Base-by-base conservation (phyloP, 2,797 vertebrate genomes). In the Limnodromus scolopaceus region DNA sequence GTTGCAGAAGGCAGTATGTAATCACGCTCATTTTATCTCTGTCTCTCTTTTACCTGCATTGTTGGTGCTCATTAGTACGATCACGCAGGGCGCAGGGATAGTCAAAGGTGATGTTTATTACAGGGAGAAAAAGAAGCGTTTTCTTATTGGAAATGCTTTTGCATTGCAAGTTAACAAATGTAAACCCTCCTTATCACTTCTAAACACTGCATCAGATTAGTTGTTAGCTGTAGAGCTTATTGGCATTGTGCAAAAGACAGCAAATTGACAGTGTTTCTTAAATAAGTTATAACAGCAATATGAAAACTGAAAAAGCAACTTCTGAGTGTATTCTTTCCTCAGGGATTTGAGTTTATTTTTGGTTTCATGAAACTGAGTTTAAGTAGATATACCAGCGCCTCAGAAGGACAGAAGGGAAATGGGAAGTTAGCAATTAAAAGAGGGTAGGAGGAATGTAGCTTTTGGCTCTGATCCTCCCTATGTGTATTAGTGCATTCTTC, bases 121-220 rank as follows among this genome's bases (percentile, higher is more conserved):
- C 30, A n/a, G 48, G 76, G 14, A 76, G 53, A 58, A 84, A 83
- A 94, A 81, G 41, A 36, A 61, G 2, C 10, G 25, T 69, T 93
- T 92, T 87, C 60, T 55, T 53, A 14, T 17, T 89, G 64, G 63
- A 51, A 94, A 85, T 48, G 64, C 9, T 85, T 93, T 92, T 74
- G 20, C 69, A 48, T 30, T 81, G 46, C 65, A 51, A 76, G 78
- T 10, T 53, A 69, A 84, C 57, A 55, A 83, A 36, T 16, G 22
- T 71, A 89, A 84, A 82, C 54, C 34, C 12, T 84, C 48, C 77
- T 96, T 89, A 95, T 96, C 85, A 8, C 61, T 60, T n/a, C 86
- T 18, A 9, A 94, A 75, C 93, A 93, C 69, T 27, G 85, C 34
- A 28, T 3, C 25, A 1, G 3, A 70, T 61, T 69, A 85, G 58